These are phyloP conservation scores for Micromussa lordhowensis DNA, from an alignment of 92 coral and sea anemone species.

Conservation along the genomic window DNA sequence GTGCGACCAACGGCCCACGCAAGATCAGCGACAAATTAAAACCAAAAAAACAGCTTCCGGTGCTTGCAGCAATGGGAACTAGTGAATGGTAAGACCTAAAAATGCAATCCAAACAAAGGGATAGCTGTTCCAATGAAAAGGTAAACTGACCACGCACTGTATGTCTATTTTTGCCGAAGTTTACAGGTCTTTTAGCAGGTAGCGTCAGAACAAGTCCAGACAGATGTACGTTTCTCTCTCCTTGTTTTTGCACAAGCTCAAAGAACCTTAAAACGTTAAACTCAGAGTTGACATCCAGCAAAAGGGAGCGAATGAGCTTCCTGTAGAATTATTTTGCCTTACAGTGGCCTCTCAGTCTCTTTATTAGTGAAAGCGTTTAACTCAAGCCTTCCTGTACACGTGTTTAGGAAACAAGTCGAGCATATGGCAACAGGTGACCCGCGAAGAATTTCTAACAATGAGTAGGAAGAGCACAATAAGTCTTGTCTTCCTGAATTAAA, in stretches of 20 bases:
- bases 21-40: background rate
- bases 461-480: background rate
- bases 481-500: background rate
- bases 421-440: background rate
- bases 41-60: conserved; percentile 26
- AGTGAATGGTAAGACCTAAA: background rate
- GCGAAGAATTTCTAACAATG: background rate
- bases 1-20: conserved; percentile 16
- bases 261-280: background rate
- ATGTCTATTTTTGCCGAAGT: conserved; percentile 10
- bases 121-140: background rate
- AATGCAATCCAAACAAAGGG: background rate
- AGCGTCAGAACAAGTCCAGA: background rate
- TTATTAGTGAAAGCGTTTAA: background rate
- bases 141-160: too few species aligned
- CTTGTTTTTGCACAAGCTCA: background rate
- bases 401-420: background rate
- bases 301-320: background rate
- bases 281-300: background rate
- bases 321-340: background rate
- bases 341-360: background rate
- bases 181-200: conserved; percentile 46
- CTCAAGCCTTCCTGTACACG: background rate
- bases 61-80: background rate
- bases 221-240: background rate